Percentiles rank a stretch among this genome's conserved stretches.
Evolutionary conservation across 2,113 vertebrate species (phyloP).

Genomic region (Silurus glanis): DNA sequence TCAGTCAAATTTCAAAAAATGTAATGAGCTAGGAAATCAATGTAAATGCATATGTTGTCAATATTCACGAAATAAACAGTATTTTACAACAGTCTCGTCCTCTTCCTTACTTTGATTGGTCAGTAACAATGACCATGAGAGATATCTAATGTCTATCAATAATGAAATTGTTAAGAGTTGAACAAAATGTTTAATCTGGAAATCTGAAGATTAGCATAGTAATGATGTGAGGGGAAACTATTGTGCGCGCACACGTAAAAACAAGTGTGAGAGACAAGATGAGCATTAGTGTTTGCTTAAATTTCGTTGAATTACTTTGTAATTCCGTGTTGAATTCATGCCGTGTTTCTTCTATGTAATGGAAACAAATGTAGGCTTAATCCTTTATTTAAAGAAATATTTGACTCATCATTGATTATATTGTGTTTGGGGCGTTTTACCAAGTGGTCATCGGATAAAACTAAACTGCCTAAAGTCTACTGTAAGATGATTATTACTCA

Average conservation of each 20-base stretch:
- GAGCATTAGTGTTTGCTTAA: no score
- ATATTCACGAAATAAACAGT: constrained; percentile 17
- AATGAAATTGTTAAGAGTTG: neutral
- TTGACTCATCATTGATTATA: no score
- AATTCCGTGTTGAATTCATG: neutral
- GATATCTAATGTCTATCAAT: neutral
- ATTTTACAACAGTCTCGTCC: neutral
- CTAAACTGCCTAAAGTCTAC: no score
- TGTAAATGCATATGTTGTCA: constrained; percentile 21
- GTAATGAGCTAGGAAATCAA: neutral
- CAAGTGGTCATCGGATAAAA: no score
- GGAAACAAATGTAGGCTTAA: neutral
- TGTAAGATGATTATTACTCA: neutral
- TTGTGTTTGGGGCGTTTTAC: no score
- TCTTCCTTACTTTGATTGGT: neutral
- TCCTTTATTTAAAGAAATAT: no score
- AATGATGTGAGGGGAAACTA: neutral
- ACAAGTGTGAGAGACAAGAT: neutral
- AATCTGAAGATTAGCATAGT: neutral
- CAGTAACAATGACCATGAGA: neutral
- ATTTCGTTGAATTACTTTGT: neutral
- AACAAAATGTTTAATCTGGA: neutral
- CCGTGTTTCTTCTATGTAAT: neutral
- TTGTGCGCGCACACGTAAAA: neutral
- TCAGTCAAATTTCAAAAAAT: neutral